Base-by-base conservation (phyloP, 2,113 vertebrate genomes). In the Elephantulus edwardii region DNA sequence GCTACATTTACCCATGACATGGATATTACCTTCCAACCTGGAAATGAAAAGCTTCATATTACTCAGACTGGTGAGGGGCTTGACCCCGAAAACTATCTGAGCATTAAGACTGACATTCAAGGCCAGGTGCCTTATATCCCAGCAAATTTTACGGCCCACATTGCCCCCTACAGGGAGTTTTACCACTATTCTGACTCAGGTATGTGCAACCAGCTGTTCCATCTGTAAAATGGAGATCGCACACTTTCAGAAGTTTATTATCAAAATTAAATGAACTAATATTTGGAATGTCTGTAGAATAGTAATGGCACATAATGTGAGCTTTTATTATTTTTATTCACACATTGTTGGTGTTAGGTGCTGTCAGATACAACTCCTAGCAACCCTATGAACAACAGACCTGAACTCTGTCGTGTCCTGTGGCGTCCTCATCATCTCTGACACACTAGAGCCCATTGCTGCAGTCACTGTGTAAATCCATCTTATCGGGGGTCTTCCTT, bases 101-200 rank as follows among this genome's bases (percentile, higher is more conserved):
- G 84, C 9, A 95, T 99, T 54, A 98, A 97, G 93, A 99, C 98
- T 2, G 94, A 96, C 6, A 96, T 99, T 94, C 97, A 96, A 16
- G 99, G 99, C 33, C 97, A 96, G 24, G 97, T 99, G 85, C 99
- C 99, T 0, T 97, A 97, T 58, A 90, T 99, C 8, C 97, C 98
- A 0, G 98, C 97, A 8, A 98, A 98, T 5, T 95, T 97, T 93
- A 98, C 97, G 0, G 93, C 98, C 12, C 98, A 98, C 89, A 93
- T 99, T 35, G 88, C 98, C 6, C 98, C 99, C 35, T 99, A 98
- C 96, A 97, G 98, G 95, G 99, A 99, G 50, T 97, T 97, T 75
- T 99, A 99, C 94, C 98, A 98, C 93, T 98, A 99, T 96, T 98
- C 98, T 30, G 98, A 97, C 78, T 98, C 99, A 75, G 98, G 99